Conservation (phyloP, 2,797 vertebrate genomes). For the Champsocephalus esox region DNA sequence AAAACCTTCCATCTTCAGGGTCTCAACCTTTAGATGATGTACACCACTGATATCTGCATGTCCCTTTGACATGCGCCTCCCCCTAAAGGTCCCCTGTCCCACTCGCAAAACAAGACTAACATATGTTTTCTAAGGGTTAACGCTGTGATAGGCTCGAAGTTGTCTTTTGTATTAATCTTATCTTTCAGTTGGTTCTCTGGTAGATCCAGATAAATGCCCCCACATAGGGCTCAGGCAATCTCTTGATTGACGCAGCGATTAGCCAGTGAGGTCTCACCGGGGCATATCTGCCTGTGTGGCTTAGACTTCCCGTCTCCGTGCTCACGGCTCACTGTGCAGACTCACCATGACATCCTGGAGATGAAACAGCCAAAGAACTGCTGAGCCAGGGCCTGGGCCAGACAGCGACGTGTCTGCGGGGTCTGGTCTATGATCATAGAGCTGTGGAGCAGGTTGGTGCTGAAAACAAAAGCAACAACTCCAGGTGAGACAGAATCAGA, state of each 20-base stretch:
- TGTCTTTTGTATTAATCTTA: not conserved
- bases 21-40: too few relatives aligned
- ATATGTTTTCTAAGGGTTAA: too few relatives aligned
- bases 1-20: too few relatives aligned
- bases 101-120: too few relatives aligned
- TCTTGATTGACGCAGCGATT: not conserved
- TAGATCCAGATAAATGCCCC: not conserved
- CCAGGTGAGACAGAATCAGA: not conserved
- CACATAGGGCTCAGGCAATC: not conserved
- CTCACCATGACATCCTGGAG: constrained; percentile 99
- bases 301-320: not conserved
- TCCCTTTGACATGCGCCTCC: too few relatives aligned
- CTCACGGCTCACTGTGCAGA: not conserved
- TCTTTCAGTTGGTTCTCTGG: not conserved
- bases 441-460: constrained; percentile 97
- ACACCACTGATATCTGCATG: too few relatives aligned
- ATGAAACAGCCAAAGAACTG: constrained; percentile 99
- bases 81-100: too few relatives aligned
- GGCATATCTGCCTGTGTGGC: not conserved
- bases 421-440: constrained; percentile 98
- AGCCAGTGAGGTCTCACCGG: not conserved
- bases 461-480: constrained; percentile 66
- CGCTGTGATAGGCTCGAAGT: not conserved
- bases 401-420: constrained; percentile 91
- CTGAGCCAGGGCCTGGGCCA: constrained; percentile 95